Conservation (phyloP, 2,113 vertebrate species). For the Otis tarda region DNA sequence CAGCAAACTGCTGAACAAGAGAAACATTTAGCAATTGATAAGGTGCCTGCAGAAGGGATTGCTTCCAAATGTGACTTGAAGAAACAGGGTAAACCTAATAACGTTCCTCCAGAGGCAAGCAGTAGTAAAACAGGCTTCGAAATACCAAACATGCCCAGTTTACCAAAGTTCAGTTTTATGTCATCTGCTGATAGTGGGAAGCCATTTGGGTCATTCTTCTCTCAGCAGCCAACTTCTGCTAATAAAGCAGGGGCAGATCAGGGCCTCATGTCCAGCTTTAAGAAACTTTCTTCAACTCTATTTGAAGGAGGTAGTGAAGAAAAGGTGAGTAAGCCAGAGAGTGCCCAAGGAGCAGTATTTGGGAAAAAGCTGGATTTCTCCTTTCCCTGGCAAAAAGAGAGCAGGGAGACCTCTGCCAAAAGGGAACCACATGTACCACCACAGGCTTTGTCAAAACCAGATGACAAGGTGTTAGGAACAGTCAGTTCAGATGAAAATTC, state of each 20-base stretch:
- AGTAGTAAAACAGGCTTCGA: constrained; percentile 77
- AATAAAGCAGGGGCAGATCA: constrained; percentile 63
- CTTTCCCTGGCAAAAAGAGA: constrained; percentile 82
- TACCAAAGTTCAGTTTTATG: constrained; percentile 82
- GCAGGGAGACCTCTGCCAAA: constrained; percentile 64
- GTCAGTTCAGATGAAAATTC: constrained; percentile 33
- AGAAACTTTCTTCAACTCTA: constrained; percentile 83
- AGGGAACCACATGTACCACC: constrained; percentile 57
- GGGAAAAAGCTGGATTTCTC: constrained; percentile 81
- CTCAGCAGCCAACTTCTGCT: constrained; percentile 65
- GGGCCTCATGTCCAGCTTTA: constrained; percentile 84
- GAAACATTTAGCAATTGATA: background rate
- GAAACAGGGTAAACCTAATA: background rate
- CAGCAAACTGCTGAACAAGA: background rate
- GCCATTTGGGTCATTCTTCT: constrained; percentile 86
- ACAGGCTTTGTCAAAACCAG: constrained; percentile 69
- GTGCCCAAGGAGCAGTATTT: constrained; percentile 74
- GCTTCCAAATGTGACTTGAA: background rate
- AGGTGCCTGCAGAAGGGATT: background rate
- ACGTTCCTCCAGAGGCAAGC: background rate
- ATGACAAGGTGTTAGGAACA: constrained; percentile 55
- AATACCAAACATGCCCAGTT: constrained; percentile 72
- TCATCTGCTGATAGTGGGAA: constrained; percentile 77
- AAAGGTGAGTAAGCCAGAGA: constrained; percentile 68
- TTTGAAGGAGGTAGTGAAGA: constrained; percentile 83